A percentile compares a stretch with the other conserved stretches of the same genome.
Conservation (phyloP, 2,797 vertebrate species). For the Champsocephalus gunnari region DNA sequence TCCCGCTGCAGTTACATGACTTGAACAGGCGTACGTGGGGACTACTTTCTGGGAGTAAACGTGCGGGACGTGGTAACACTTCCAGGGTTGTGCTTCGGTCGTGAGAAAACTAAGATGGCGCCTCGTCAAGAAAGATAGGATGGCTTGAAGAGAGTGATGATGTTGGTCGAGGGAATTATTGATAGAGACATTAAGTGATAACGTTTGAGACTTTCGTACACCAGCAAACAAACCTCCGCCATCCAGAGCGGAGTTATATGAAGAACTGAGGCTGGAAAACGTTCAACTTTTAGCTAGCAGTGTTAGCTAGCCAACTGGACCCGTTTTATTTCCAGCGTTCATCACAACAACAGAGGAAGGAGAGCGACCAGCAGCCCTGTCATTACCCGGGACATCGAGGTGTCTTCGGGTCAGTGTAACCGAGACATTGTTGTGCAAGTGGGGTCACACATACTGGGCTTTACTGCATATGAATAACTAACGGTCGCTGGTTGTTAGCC, state of each 20-base stretch:
- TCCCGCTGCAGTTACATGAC: not conserved
- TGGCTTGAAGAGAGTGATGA: constrained; percentile 79
- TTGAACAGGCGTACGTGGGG: constrained; percentile 61
- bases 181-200: constrained; percentile 14
- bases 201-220: constrained; percentile 50
- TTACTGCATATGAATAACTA: not conserved
- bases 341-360: constrained; percentile 79
- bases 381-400: constrained; percentile 79
- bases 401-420: constrained; percentile 78
- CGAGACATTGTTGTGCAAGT: not conserved
- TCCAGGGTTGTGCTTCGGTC: constrained; percentile 83
- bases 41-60: constrained; percentile 75
- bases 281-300: constrained; percentile 77
- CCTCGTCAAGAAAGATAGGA: constrained; percentile 85
- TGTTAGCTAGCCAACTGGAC: constrained; percentile 72
- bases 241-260: constrained; percentile 54
- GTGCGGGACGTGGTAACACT: constrained; percentile 62
- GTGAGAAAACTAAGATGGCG: constrained; percentile 90
- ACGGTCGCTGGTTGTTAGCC: not conserved
- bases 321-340: constrained; percentile 74
- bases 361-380: constrained; percentile 59
- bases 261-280: constrained; percentile 63
- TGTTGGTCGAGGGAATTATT: constrained; percentile 59
- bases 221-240: constrained; percentile 36
- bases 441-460: constrained; percentile 1